Base-by-base conservation (phyloP, 2,888 invertebrate genomes). In the Leptopilina drosophilae region DNA sequence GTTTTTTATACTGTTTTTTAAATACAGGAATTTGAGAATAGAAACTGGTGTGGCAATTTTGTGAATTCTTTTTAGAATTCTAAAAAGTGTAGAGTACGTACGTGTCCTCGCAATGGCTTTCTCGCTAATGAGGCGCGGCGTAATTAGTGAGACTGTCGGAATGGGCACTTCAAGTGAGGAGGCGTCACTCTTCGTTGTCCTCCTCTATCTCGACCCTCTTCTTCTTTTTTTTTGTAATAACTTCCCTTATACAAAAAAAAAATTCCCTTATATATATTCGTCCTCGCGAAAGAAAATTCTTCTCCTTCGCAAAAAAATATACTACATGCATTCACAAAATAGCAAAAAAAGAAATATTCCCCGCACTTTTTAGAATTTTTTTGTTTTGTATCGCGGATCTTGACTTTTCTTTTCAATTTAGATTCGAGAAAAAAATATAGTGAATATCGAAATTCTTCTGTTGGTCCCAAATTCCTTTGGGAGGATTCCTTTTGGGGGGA, bases 121-220 rank as follows among this genome's bases (percentile, higher is more conserved):
- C 77, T 88, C 90, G 89, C 90, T 91, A 91, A 91, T 91, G 91
- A 91, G 91, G 90, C 90, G 89, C 90, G 86, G 88, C 87, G 90
- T 91, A 91, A 91, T 91, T 91, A 91, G 91, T 91, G 91, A 90
- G 90, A 90, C 91, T 90, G 91, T 91, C 91, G 90, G 87, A 88
- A 86, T 86, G 85, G 81, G 84, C 81, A 83, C 84, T 84, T 77
- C 76, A 83, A 76, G 81, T 82, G 82, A 84, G 82, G 81, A 84
- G 78, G 81, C 77, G 79, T 81, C 80, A 79, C 82, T 82, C 82
- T 81, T 79, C 78, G 78, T 83, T 77, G 53, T 73, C 56, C 73
- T 53, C 73, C 40, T 73, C 56, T 56, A n/a, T 12, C 73, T 9
- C 73, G 73, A 56, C 73, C 56, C 73, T 73, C 26, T 73, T 53